These are phyloP conservation scores for Oreohelix idahoensis DNA, from an alignment of 1,140 invertebrate genomes.

Conservation along the genomic window DNA sequence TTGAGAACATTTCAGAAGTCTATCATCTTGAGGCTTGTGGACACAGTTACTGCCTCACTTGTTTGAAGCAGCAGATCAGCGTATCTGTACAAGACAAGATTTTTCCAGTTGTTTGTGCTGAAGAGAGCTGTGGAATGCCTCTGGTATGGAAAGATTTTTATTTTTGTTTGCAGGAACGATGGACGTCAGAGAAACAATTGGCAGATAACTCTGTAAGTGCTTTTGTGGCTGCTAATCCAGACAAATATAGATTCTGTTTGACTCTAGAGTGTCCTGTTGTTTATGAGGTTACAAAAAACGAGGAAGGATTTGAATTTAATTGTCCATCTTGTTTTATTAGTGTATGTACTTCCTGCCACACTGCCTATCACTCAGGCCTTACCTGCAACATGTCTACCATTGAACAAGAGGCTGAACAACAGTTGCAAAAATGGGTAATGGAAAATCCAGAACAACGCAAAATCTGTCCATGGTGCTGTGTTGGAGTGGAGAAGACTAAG, in stretches of 20 bases:
- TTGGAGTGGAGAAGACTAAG: conserved; percentile 55
- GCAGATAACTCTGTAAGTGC: conserved; percentile 42
- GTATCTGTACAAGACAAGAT: conserved; percentile 30
- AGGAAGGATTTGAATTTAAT: conserved; percentile 44
- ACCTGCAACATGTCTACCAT: conserved; percentile 56
- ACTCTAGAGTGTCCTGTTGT: conserved; percentile 62
- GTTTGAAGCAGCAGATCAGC: conserved; percentile 51
- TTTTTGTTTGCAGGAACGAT: conserved; percentile 33
- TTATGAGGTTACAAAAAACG: conserved; percentile 49
- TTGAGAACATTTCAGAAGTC: conserved; percentile 50
- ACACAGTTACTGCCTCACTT: conserved; percentile 63
- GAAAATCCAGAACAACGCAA: conserved; percentile 48
- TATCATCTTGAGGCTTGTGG: conserved; percentile 64
- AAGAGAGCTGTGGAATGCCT: conserved; percentile 53
- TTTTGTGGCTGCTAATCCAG: conserved; percentile 48
- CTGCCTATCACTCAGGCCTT: conserved; percentile 56
- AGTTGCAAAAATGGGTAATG: conserved; percentile 48
- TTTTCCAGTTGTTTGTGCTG: conserved; percentile 58
- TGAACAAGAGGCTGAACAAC: conserved; percentile 13
- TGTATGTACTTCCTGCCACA: conserved; percentile 59
- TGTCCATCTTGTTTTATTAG: conserved; percentile 53
- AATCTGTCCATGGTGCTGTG: conserved; percentile 56
- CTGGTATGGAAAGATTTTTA: conserved; percentile 54
- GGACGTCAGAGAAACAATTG: conserved; percentile 38
- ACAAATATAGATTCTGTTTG: conserved; percentile 55